Evolutionary conservation across 2,113 vertebrate genomes (phyloP), one percentile per base, ranked within the genome.

Genomic region (Irena cyanogastra): DNA sequence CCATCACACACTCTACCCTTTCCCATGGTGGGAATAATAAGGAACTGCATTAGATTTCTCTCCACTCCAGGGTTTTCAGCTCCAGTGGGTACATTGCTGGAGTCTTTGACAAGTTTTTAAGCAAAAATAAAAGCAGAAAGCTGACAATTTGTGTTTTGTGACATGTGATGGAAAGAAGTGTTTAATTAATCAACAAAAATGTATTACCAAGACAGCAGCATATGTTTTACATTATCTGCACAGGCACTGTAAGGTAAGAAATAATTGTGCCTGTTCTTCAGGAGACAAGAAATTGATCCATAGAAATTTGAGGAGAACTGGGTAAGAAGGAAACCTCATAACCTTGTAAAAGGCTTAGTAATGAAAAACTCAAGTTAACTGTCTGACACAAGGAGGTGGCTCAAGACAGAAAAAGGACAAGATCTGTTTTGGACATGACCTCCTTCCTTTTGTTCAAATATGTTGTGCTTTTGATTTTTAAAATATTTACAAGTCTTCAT

Each of bases 131-230:
- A 85, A 75, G 13, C 90, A 89, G 90, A 91, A 95, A 97, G 69
- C 69, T 71, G 87, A 60, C 37, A 84, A 64, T n/a, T 35, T 91
- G 50, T 91, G 65, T 82, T 94, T 96, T 11, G 1, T 94, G 94
- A 87, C 52, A 83, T 90, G 64, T 90, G 37, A 93, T 59, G 52
- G 56, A 60, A 87, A 95, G 65, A 86, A 69, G 80, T 63, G 56
- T 94, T 97, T 93, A 92, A 95, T 91, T 97, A 84, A 87, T 60
- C n/a, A 85, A 71, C 72, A 94, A n/a, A 95, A 94, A 85, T 75
- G 31, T 77, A 69, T 96, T 87, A 60, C 65, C 95, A 72, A 59
- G 68, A 78, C 83, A 80, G 78, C 88, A 92, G 42, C 81, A 74
- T 94, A 82, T 88, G 87, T 90, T 96, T 97, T 96, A 60, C 57